Evolutionary conservation across 2,888 invertebrate genomes (phyloP).

Genomic region (Ochropleura plecta): DNA sequence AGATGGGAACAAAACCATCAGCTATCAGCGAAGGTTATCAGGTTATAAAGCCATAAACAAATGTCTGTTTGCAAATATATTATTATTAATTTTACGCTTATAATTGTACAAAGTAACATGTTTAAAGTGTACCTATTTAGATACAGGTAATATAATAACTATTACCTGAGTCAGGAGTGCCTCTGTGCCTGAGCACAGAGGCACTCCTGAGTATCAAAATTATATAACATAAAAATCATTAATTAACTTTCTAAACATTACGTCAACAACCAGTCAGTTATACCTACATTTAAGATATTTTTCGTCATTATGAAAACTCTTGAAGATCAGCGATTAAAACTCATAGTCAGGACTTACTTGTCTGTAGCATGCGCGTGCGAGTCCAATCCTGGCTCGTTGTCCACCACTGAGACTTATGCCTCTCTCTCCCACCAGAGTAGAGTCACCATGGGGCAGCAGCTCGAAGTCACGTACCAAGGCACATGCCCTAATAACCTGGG

Average conservation of each 20-base stretch:
- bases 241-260: too few species aligned
- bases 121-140: neutral
- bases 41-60: neutral
- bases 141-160: neutral
- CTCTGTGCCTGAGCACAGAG: too few species aligned
- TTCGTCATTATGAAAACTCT: too few species aligned
- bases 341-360: conserved; percentile 88
- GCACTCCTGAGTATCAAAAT: neutral
- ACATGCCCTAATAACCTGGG: conserved; percentile 91
- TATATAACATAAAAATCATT: neutral
- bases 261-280: too few species aligned
- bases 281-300: too few species aligned
- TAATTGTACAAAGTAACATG: neutral
- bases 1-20: too few species aligned
- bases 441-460: conserved; percentile 93
- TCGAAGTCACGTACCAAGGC: conserved; percentile 93
- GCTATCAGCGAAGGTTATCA: neutral
- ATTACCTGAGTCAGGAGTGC: too few species aligned
- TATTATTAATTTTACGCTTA: neutral
- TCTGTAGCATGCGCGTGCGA: conserved; percentile 94
- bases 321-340: neutral
- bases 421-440: conserved; percentile 94
- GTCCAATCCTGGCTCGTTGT: conserved; percentile 94
- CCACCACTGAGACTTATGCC: conserved; percentile 95
- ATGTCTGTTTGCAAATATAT: conserved; percentile 2